These are phyloP conservation scores for Hydrolagus affinis DNA, from an alignment of 2,113 vertebrate genomes.

Conservation along the genomic window DNA sequence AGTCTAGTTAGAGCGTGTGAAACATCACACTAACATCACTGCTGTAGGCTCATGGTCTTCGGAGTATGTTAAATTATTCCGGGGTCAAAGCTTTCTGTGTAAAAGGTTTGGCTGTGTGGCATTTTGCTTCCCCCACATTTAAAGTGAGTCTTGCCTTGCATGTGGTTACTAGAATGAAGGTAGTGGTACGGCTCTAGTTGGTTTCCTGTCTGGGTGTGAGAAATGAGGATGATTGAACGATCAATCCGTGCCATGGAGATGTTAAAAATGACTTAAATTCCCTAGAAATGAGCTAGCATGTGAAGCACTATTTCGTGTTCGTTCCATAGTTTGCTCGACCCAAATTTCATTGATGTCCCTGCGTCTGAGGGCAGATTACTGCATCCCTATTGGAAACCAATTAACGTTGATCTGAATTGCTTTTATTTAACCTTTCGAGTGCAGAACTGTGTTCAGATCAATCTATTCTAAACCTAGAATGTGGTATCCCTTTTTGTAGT, in stretches of 20 bases:
- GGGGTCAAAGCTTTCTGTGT: not conserved
- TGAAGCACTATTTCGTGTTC: not conserved
- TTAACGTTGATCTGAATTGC: not conserved
- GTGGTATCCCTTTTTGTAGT: not conserved
- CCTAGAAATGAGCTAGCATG: not conserved
- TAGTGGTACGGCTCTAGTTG: not conserved
- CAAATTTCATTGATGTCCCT: not conserved
- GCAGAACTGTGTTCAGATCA: not conserved
- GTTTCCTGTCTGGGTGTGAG: not conserved
- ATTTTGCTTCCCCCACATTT: not conserved
- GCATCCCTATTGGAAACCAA: not conserved
- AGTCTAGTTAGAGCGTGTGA: too few relatives aligned
- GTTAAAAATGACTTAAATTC: not conserved
- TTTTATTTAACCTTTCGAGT: not conserved
- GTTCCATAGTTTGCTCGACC: slow-evolving; percentile 10
- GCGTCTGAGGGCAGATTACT: not conserved
- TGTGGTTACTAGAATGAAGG: not conserved
- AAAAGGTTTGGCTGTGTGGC: not conserved
- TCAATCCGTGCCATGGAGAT: not conserved
- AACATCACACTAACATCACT: slow-evolving; percentile 14
- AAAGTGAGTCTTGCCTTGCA: not conserved
- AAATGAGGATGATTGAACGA: not conserved
- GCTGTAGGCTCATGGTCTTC: not conserved
- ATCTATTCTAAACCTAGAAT: not conserved
- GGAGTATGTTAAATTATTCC: not conserved